These are phyloP conservation scores for Brenthis ino DNA, from an alignment of 2,888 invertebrate species.

Conservation along the genomic window DNA sequence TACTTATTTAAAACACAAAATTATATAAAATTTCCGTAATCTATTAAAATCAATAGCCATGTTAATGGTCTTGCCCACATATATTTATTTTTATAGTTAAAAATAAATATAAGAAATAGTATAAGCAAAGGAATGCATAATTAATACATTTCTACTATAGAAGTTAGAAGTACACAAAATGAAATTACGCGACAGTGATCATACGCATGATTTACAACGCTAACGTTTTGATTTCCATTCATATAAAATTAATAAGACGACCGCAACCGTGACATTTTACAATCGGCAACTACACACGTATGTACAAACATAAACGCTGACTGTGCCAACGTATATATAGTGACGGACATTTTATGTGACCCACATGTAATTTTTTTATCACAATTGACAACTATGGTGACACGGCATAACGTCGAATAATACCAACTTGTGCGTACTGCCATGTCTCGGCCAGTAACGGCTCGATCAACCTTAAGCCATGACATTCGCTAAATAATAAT, in stretches of 20 bases:
- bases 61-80: too few species aligned
- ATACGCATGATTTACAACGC: background rate
- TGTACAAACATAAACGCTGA: conserved; percentile 3
- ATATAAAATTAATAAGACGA: conserved; percentile 24
- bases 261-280: conserved; percentile 40
- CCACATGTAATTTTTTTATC: conserved; percentile 43
- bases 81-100: too few species aligned
- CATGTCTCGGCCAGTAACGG: background rate
- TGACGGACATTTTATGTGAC: conserved; percentile 38
- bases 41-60: too few species aligned
- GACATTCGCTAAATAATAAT: conserved; percentile 34
- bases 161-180: too few species aligned
- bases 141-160: too few species aligned
- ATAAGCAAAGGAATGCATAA: too few species aligned
- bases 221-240: conserved; percentile 19
- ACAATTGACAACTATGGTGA: conserved; percentile 36
- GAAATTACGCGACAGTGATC: too few species aligned
- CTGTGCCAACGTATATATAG: conserved; percentile 22
- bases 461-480: conserved; percentile 25
- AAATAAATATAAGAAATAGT: too few species aligned
- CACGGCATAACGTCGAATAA: conserved; percentile 9
- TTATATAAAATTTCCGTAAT: too few species aligned
- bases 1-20: too few species aligned
- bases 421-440: background rate
- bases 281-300: conserved; percentile 21